phyloP scores from a whole-genome alignment of 2,797 vertebrate genomes.

The Epinephelus malabaricus region DNA sequence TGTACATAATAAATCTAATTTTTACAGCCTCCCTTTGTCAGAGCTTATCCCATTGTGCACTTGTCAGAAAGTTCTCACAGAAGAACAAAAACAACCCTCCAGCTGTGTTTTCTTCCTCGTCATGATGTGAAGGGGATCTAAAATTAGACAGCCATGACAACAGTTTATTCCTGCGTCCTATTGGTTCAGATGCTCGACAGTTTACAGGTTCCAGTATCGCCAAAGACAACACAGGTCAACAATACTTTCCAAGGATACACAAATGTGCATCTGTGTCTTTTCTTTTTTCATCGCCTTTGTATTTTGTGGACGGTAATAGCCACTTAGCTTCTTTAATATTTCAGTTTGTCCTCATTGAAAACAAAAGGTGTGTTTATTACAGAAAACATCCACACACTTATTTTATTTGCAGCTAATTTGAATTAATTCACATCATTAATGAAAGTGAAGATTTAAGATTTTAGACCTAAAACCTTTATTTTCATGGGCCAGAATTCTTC shows the following conservation, averaged over 20 bases:
- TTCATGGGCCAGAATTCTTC: not conserved
- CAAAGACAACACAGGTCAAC: conserved; percentile 39
- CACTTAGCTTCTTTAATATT: not conserved
- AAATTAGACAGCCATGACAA: conserved; percentile 73
- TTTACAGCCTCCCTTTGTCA: conserved; percentile 48
- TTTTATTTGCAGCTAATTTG: not conserved
- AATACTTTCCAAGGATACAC: conserved; percentile 49
- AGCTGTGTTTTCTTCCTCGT: conserved; percentile 81
- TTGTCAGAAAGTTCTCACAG: conserved; percentile 70
- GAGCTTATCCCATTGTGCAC: conserved; percentile 61
- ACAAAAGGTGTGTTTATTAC: not conserved
- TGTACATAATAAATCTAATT: not conserved
- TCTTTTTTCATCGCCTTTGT: not conserved
- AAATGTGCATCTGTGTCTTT: conserved; percentile 4
- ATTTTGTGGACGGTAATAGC: not conserved
- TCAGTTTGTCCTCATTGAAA: not conserved
- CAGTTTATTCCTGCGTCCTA: conserved; percentile 55
- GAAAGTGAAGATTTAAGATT: not conserved
- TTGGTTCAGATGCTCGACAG: conserved; percentile 31
- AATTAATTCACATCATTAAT: not conserved
- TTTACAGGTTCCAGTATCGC: conserved; percentile 38
- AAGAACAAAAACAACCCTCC: conserved; percentile 79
- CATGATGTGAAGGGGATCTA: conserved; percentile 69
- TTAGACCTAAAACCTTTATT: not conserved
- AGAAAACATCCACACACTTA: not conserved